Evolutionary conservation across 2,113 vertebrate species (phyloP), one percentile per base, ranked within the genome.

Genomic region (Peromyscus polionotus): DNA sequence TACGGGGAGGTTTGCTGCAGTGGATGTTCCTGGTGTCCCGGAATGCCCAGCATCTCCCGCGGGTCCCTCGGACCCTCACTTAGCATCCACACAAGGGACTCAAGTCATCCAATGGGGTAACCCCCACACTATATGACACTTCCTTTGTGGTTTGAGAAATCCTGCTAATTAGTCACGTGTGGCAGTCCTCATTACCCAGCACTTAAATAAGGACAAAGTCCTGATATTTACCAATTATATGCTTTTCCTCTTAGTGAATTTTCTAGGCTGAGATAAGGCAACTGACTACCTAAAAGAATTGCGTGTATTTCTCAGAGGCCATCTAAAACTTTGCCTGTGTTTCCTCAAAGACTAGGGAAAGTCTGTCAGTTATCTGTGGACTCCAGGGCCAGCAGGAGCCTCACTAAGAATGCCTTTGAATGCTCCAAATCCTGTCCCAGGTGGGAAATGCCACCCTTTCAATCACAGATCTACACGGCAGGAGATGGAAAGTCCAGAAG

Each of bases 141-240:
- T 73, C 22, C 39, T 87, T 48, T 80, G 76, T 76, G 87, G 73
- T 45, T 75, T 96, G 14, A 80, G 63, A 93, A 45, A 42, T 75
- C 61, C 76, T 7, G 0, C 70, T 93, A 14, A 24, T 84, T n/a
- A 51, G 8, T 28, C 36, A 79, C 31, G 33, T 0, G 1, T n/a
- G 17, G 70, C 39, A 45, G 6, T 1, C 48, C 59, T 45, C 7
- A 61, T 4, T n/a, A n/a, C 45, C 63, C 14, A 42, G 33, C 19
- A 65, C 9, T 85, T 61, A 13, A 70, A 4, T 0, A n/a, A 19
- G 42, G 26, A 88, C 70, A 84, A 39, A 31, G 70, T 80, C 61
- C 59, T 20, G 22, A 17, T 33, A 84, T 65, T 75, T 63, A 22
- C 28, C 11, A 85, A 33, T 54, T 54, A 91, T 14, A 48, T 19